These are phyloP conservation scores for Agrotis ipsilon DNA, from an alignment of 2,888 invertebrate genomes.

Conservation along the genomic window DNA sequence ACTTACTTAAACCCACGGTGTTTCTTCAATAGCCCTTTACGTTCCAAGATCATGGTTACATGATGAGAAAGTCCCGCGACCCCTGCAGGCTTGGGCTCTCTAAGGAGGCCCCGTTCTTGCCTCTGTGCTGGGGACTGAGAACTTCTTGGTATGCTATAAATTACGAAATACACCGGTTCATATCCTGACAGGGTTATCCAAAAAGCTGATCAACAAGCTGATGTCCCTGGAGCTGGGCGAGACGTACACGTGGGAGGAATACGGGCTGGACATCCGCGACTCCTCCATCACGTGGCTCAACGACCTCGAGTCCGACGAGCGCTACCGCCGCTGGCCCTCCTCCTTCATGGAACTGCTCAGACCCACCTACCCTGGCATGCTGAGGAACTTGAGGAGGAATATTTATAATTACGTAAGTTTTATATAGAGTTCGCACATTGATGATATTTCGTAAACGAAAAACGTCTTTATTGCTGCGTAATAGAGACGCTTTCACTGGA, in stretches of 20 bases:
- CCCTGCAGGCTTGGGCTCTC: too few species aligned
- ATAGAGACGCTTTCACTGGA: background rate
- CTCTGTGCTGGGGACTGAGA: too few species aligned
- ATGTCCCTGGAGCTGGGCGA: slow-evolving; percentile 94
- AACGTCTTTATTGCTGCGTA: background rate
- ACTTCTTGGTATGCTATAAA: too few species aligned
- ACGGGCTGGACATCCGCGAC: slow-evolving; percentile 98
- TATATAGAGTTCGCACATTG: background rate
- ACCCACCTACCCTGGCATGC: slow-evolving; percentile 99
- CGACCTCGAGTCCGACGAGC: slow-evolving; percentile 97
- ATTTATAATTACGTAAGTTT: slow-evolving; percentile 94
- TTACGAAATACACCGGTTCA: too few species aligned
- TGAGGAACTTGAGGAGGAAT: slow-evolving; percentile 96
- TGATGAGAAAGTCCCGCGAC: too few species aligned
- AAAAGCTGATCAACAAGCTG: slow-evolving; percentile 92
- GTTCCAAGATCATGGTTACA: too few species aligned
- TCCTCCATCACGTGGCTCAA: slow-evolving; percentile 98
- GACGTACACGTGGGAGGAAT: slow-evolving; percentile 92
- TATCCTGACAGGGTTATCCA: slow-evolving; percentile 89
- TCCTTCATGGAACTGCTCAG: slow-evolving; percentile 97
- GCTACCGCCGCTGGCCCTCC: slow-evolving; percentile 97
- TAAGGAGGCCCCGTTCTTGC: too few species aligned
- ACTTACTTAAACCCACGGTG: too few species aligned
- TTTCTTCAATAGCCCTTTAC: too few species aligned
- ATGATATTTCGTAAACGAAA: background rate